These are phyloP conservation scores for Neomorphus geoffroyi DNA, from an alignment of 2,797 vertebrate species.

Conservation along the genomic window DNA sequence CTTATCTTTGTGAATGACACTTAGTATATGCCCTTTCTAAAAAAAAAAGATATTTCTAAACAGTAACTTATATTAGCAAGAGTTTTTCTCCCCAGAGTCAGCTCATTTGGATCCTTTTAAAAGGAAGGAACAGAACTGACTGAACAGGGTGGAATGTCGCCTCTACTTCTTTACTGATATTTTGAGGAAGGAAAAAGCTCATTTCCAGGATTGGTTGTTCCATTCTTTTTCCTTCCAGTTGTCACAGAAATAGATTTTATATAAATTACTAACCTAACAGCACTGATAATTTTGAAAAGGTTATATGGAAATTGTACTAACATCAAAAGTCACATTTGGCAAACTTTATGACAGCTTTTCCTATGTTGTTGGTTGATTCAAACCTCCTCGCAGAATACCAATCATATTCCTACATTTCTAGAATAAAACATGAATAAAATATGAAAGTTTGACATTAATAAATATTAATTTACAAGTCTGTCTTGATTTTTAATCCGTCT, in stretches of 20 bases:
- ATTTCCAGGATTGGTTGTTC: neutral
- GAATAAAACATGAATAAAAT: conserved; percentile 40
- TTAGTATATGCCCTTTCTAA: neutral
- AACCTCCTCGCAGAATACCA: conserved; percentile 41
- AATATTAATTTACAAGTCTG: conserved; percentile 32
- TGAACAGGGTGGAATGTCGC: neutral
- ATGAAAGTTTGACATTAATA: conserved; percentile 29
- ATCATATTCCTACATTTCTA: neutral
- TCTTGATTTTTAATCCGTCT: neutral
- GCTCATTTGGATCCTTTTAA: neutral
- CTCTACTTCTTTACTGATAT: neutral
- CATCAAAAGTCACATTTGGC: conserved; percentile 13
- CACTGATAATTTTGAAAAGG: conserved; percentile 54
- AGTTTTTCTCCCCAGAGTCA: neutral
- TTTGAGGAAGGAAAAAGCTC: neutral
- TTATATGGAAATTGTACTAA: conserved; percentile 47
- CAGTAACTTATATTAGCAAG: neutral
- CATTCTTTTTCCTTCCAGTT: neutral
- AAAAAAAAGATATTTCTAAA: neutral
- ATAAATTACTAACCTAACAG: conserved; percentile 18
- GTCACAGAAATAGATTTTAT: conserved; percentile 10
- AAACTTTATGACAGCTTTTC: conserved; percentile 34
- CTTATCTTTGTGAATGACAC: neutral
- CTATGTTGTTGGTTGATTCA: neutral
- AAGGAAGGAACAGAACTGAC: neutral